Conservation (phyloP, 2,888 invertebrate genomes). For the Idaea biselata region DNA sequence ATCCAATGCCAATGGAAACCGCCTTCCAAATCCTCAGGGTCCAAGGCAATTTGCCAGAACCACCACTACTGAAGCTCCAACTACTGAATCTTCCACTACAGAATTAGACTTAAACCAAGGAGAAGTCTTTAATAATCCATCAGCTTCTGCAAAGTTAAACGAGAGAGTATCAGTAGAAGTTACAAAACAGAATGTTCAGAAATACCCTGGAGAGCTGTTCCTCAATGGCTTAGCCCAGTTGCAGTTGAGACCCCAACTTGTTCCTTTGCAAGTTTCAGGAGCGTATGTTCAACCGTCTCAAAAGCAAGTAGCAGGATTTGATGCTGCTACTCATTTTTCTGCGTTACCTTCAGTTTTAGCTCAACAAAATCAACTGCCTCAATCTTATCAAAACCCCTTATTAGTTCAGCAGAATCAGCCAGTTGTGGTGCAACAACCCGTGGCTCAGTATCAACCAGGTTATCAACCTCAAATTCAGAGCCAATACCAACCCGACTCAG, state of each 20-base stretch:
- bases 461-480: constrained; percentile 32
- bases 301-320: constrained; percentile 52
- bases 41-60: constrained; percentile 57
- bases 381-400: constrained; percentile 42
- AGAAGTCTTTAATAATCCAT: constrained; percentile 40
- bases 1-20: constrained; percentile 36
- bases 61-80: constrained; percentile 42
- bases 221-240: constrained; percentile 62
- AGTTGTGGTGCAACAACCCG: constrained; percentile 31
- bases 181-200: constrained; percentile 63
- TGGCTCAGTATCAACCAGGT: constrained; percentile 31
- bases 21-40: constrained; percentile 43
- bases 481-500: constrained; percentile 28
- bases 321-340: constrained; percentile 63
- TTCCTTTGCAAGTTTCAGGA: constrained; percentile 51
- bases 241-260: constrained; percentile 58
- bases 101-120: constrained; percentile 54
- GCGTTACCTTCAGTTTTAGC: constrained; percentile 64
- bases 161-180: constrained; percentile 63
- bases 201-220: constrained; percentile 66
- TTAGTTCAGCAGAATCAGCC: constrained; percentile 32
- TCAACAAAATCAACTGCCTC: constrained; percentile 47
- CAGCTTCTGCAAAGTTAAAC: constrained; percentile 35
- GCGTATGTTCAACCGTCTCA: constrained; percentile 54
- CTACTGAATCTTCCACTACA: constrained; percentile 51